A percentile compares a stretch with the other conserved stretches of the same genome.
phyloP scores from a whole-genome alignment of 1,140 invertebrate species.

The Bombus superbus region DNA sequence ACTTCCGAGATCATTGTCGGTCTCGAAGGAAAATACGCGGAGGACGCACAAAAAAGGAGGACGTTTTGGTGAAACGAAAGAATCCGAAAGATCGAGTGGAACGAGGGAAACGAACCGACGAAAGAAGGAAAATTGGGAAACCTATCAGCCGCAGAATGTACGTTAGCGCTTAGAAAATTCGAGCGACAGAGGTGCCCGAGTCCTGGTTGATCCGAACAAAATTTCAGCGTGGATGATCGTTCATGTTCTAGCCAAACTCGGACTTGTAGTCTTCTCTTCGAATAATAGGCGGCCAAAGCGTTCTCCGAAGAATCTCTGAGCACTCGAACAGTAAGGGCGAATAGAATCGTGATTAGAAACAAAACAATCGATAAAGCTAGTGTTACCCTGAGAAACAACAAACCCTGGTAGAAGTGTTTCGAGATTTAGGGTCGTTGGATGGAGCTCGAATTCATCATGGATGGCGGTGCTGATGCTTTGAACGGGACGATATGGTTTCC shows the following conservation, averaged over 20 bases:
- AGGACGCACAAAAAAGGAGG: slow-evolving; percentile 22
- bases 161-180: background rate
- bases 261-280: slow-evolving; percentile 36
- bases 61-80: slow-evolving; percentile 43
- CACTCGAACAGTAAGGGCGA: slow-evolving; percentile 14
- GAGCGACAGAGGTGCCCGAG: background rate
- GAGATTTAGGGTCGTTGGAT: slow-evolving; percentile 63
- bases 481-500: slow-evolving; percentile 76
- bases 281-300: slow-evolving; percentile 22
- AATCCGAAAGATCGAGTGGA: slow-evolving; percentile 1
- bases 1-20: slow-evolving; percentile 44
- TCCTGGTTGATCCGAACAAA: background rate
- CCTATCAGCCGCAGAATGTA: slow-evolving; percentile 25
- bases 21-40: slow-evolving; percentile 31
- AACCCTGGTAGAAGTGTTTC: slow-evolving; percentile 22
- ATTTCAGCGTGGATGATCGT: slow-evolving; percentile 19
- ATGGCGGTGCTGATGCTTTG: slow-evolving; percentile 73
- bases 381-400: background rate
- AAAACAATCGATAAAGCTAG: slow-evolving; percentile 4
- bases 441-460: slow-evolving; percentile 79
- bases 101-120: too few species aligned
- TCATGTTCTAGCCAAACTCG: slow-evolving; percentile 10
- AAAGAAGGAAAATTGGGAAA: background rate
- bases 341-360: slow-evolving; percentile 22
- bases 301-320: slow-evolving; percentile 35